Base-by-base conservation (phyloP, 2,888 invertebrate species). In the Plagiodera versicolora region DNA sequence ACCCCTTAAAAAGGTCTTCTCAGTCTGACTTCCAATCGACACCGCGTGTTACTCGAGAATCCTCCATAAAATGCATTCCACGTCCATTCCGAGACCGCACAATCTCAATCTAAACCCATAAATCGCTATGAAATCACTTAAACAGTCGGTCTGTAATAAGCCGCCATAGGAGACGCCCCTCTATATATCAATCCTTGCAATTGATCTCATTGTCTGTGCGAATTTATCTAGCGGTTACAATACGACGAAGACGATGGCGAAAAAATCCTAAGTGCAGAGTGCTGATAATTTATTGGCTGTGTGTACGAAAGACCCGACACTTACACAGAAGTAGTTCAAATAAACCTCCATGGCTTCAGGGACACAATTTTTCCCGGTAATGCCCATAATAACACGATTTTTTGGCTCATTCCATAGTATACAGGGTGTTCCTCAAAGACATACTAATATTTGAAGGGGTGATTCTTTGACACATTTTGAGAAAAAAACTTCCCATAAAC, bases 141-240 rank as follows among this genome's bases (percentile, higher is more conserved):
- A 69, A 67, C 70, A 70, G 68, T 66, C 67, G 68, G 67, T 67
- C 67, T 58, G 64, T 67, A 67, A 67, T 67, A 67, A 64, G 67
- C 62, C 60, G 58, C 66, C 59, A 60, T 64, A 55, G 61, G 64
- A 60, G 62, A 62, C 39, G 39, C 39, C 64, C 63, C 64, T 55
- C 64, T 64, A 66, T 65, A 67, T 64, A 67, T 67, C 67, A 67
- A 63, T 67, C 67, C 67, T 52, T 57, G 48, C 62, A 62, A 69
- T 69, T 65, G 69, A 67, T 67, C 64, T 60, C 63, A 67, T 67
- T 67, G 69, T 67, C 65, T 69, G 63, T 53, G 56, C 30, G 58
- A 51, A 48, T 48, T 49, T 56, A 49, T 56, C 39, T 39, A 24
- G 18, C 28, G 8, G 56, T 30, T 50, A 44, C 19, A 45, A 51